These are phyloP conservation scores for Coracias cyanogaster DNA, from an alignment of 2,797 vertebrate species.

Conservation along the genomic window DNA sequence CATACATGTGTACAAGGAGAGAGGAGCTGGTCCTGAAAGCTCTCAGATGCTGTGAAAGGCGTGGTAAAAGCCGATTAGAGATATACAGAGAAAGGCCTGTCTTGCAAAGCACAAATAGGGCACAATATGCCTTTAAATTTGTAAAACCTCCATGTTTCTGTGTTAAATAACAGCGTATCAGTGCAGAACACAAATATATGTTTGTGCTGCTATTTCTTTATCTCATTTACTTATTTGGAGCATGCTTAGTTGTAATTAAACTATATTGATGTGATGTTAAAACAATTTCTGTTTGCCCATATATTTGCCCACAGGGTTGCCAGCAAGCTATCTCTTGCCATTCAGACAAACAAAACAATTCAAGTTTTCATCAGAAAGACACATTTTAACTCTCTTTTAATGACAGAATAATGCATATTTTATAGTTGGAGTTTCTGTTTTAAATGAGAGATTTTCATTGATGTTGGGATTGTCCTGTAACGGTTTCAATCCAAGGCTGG, in stretches of 20 bases:
- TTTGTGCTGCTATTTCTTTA: background rate
- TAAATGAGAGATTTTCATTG: slow-evolving; percentile 15
- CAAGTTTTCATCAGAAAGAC: background rate
- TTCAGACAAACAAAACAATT: background rate
- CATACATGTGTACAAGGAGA: rapidly evolving
- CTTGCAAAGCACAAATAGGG: background rate
- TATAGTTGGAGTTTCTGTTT: background rate
- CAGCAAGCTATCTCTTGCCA: background rate
- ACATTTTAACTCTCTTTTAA: background rate
- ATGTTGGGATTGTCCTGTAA: background rate
- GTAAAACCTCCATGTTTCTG: background rate
- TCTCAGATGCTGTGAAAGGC: background rate
- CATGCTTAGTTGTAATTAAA: slow-evolving; percentile 40
- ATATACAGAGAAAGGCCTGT: background rate
- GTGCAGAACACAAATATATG: background rate
- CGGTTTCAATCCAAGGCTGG: background rate
- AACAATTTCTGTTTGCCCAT: slow-evolving; percentile 34
- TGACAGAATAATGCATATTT: slow-evolving; percentile 35
- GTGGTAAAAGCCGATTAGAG: background rate
- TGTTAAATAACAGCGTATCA: background rate
- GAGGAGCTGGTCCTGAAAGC: background rate
- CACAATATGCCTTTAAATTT: background rate
- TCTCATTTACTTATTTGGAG: slow-evolving; percentile 30
- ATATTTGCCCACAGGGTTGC: slow-evolving; percentile 8
- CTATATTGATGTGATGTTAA: slow-evolving; percentile 27